Base-by-base conservation (phyloP, 2,797 vertebrate genomes). In the Phoeniculus purpureus region DNA sequence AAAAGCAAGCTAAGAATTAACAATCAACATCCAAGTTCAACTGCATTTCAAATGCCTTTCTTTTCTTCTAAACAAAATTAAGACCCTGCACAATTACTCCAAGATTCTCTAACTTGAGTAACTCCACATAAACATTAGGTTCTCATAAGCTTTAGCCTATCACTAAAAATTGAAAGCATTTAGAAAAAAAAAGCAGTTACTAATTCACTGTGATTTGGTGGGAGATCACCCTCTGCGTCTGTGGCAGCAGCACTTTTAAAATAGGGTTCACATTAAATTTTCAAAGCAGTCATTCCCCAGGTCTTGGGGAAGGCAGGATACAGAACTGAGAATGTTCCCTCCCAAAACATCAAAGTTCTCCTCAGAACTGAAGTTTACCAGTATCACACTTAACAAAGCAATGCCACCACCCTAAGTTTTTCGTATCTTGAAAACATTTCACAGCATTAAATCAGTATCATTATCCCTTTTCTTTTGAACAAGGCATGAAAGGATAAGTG, bases 401-500 rank as follows among this genome's bases (percentile, higher is more conserved):
- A 31, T 45, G 21, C 25, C 70, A 84, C 54, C 31, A n/a, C 12
- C 6, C 13, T 17, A 82, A 45, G 37, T 40, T 80, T 32, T 73
- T 50, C 55, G 81, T 51, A 47, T 75, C 31, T 54, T 72, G 66
- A 92, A 85, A 85, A 81, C n/a, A 52, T 40, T 64, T 81, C 32
- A 66, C 21, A 61, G 25, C 48, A 83, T 71, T 85, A 90, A 90
- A 58, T 64, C 25, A 52, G 31, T 3, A 5, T 73, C 34, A 76
- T 89, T 87, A 86, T 73, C 60, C 40, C 16, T 67, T 85, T 83
- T 81, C 73, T 76, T 82, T 61, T 70, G 87, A 92, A 64, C 50
- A 72, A 47, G 52, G 20, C 52, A 89, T 67, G 92, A 89, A 85
- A 78, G 85, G 47, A 59, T 64, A 90, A 88, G 56, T 50, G 81